These are phyloP conservation scores for Urechis unicinctus DNA, from an alignment of 2,888 invertebrate genomes.

Conservation along the genomic window DNA sequence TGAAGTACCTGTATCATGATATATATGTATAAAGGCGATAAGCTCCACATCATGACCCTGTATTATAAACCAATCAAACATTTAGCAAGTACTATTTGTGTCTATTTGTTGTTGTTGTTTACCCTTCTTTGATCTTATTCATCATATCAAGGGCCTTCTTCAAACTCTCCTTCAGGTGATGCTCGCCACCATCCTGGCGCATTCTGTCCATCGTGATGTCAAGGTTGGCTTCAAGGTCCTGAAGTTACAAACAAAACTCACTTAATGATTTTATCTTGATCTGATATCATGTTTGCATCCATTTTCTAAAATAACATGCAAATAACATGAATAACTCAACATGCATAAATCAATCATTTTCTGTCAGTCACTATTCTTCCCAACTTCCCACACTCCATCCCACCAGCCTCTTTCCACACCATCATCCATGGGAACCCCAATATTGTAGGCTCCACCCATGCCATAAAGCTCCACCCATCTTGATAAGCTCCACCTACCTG, in stretches of 20 bases:
- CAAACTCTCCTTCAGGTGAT: conserved; percentile 35
- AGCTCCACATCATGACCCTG: no score
- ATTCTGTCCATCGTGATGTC: conserved; percentile 48
- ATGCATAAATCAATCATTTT: background rate
- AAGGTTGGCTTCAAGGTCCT: conserved; percentile 45
- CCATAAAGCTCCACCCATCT: no score
- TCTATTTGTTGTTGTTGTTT: conserved; percentile 16
- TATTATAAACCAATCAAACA: background rate
- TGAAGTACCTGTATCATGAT: conserved; percentile 30
- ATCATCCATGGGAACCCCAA: no score
- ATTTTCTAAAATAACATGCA: background rate
- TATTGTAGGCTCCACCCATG: no score
- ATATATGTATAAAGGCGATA: background rate
- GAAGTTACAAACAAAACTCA: conserved; percentile 2
- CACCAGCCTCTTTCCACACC: no score
- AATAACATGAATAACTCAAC: background rate
- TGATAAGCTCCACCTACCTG: no score
- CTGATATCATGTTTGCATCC: background rate
- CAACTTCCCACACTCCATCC: no score
- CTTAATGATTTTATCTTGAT: background rate
- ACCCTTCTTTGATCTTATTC: conserved; percentile 40
- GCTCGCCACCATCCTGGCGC: conserved; percentile 46
- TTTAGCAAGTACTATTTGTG: background rate
- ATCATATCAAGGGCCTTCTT: conserved; percentile 39
- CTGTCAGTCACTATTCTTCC: no score